These are phyloP conservation scores for Hycleus cichorii DNA, from an alignment of 1,140 invertebrate species.

Conservation along the genomic window DNA sequence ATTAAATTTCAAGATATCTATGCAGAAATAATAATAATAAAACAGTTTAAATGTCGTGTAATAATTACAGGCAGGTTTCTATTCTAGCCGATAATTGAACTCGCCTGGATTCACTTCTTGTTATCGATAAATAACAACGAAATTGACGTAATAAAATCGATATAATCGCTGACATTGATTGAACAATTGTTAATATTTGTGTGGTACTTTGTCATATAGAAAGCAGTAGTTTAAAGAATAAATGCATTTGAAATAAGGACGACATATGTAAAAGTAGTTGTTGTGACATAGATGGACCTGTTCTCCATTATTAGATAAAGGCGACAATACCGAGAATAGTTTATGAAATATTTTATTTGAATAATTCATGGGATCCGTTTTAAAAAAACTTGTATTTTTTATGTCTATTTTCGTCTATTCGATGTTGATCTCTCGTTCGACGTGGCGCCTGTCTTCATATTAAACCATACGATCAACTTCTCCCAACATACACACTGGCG, in stretches of 20 bases:
- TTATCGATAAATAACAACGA: background rate
- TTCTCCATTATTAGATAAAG: conserved; percentile 7
- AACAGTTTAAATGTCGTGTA: too few species aligned
- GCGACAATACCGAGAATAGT: conserved; percentile 12
- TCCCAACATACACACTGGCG: background rate
- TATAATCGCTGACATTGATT: background rate
- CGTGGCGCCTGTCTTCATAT: conserved; percentile 1
- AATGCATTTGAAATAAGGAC: conserved; percentile 6
- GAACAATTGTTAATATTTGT: background rate
- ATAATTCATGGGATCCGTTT: conserved; percentile 6
- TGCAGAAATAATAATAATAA: too few species aligned
- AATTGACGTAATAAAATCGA: background rate
- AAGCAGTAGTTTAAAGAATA: conserved; percentile 5
- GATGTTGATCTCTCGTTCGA: background rate
- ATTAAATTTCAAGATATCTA: too few species aligned
- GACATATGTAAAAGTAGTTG: conserved; percentile 14
- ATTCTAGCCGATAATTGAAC: background rate
- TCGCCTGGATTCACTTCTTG: background rate
- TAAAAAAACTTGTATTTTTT: conserved; percentile 1
- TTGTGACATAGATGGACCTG: conserved; percentile 12
- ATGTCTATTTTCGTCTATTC: conserved; percentile 4
- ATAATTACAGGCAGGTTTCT: conserved; percentile 2
- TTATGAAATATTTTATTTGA: conserved; percentile 11
- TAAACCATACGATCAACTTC: background rate
- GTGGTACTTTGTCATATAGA: background rate